Evolutionary conservation across 2,113 vertebrate species (phyloP), one percentile per base, ranked within the genome.

Genomic region (Zosterops lateralis): DNA sequence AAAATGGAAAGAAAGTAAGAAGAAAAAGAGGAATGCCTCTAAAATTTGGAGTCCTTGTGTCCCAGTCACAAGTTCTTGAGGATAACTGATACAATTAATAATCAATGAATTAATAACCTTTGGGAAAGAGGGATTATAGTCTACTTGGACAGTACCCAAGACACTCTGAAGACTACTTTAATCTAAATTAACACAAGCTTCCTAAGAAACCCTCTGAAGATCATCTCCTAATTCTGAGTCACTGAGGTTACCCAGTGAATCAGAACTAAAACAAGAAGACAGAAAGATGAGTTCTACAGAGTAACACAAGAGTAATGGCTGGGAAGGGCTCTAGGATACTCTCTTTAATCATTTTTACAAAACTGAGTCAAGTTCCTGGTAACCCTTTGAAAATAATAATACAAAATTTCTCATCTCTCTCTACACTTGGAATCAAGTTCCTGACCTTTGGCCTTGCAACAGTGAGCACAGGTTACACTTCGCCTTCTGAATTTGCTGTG

Each of bases 41-140:
- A 80, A 92, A 93, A 83, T 34, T 40, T 45, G 14, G 12, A 76
- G 42, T 90, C 58, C 75, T 86, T 74, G 29, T 16, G 31, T 71
- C 31, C 20, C 40, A 80, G 50, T 28, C 72, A 81, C 48, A 88
- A 83, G 47, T 84, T 93, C 45, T 54, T 70, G 48, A 95, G 50
- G 18, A 66, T 78, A 89, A 90, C 77, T 92, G 84, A 84, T 76
- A 65, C 44, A 91, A 92, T 71, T 92, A 95, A 61, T 84, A 91
- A 82, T 85, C 75, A 62, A 91, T 84, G 84, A 89, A 85, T 58
- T 84, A 95, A 95, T 93, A 95, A 87, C 78, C 60, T 93, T 76
- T 91, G 87, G 89, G 92, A 91, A 89, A 81, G 48, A 58, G 87
- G 66, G 73, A 92, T 89, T 92, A 75, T n/a, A 87, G 66, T 44